Evolutionary conservation across 2,797 vertebrate genomes (phyloP), one percentile per base, ranked within the genome.

Genomic region (Platalea minor): DNA sequence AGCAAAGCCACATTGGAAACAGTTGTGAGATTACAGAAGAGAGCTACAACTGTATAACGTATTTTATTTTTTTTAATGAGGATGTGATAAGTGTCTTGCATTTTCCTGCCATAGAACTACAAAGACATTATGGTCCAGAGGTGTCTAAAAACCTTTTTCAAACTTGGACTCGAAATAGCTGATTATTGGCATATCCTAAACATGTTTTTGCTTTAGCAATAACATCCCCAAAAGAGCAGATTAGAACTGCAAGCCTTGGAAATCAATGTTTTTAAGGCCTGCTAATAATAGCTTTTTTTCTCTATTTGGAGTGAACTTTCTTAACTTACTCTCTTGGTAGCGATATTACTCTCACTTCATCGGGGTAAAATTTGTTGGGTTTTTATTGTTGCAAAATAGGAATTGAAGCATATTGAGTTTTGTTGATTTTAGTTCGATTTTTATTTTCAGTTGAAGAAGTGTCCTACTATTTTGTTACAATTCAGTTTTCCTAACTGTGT

Each of bases 301-400:
- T 65, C 5, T 54, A 35, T 59, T 78, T 81, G 35, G 10, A 89
- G 46, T 80, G 33, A 54, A 11, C 39, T 85, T 81, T 33, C 19
- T 25, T 76, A 86, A 43, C 17, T 43, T 77, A 6, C 4, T 70
- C 2, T 2, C 0, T 61, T 84, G 16, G 9, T 70, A 57, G 17
- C 57, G 31, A 46, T 81, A 61, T 0, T 75, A 8, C 46, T 79
- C 4, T 60, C 23, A 9, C 16, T 82, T 94, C 28, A 11, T 37
- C 2, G 2, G 8, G 10, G 20, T 77, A 77, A 64, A 60, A 88
- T 76, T 75, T 0, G 0, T 56, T 53, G 28, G 3, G 2, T 7
- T 90, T 89, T 84, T 82, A 48, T 61, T 79, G 31, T 72, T 93
- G 28, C 23, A 69, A 57, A 69, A 45, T 21, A 60, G 46, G 19